Base-by-base conservation (phyloP, 2,888 invertebrate species). In the Lysandra bellargus region DNA sequence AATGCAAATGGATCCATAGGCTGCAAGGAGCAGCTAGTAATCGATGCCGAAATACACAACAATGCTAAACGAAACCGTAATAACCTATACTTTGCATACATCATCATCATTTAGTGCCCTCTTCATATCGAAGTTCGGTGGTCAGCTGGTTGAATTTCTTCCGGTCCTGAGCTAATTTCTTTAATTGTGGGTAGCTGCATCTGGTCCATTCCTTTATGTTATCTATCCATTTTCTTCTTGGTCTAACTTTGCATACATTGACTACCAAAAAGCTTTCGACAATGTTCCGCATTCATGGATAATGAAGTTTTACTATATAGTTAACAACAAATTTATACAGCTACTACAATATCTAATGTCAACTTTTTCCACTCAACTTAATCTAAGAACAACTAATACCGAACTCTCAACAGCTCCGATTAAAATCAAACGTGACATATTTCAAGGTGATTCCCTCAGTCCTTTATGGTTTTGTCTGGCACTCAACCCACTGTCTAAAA, bases 1-100 rank as follows among this genome's bases (percentile, higher is more conserved):
- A 80, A 6, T 60, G 57, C 57, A 17, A 60, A 69, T 7, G 33
- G 23, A 80, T 81, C 57, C 14, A 80, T 75, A 75, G 82, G 81
- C 4, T 82, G 82, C 53, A 82, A 80, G 40, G 80, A 81, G 78
- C 81, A 80, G 64, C 23, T 81, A 53, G 57, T 81, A n/a, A 80
- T 80, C 49, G 79, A 81, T 69, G 73, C 80, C 23, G 79, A 73
- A 4, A 78, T 81, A 57, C 78, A 72, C 23, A 80, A 78, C 44
- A 78, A 81, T 40, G 80, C 60, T 5, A 76, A 44, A n/a, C 78
- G 69, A 77, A 69, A 44, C 23, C 80, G 78, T 53, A 73, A 77
- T 4, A 76, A 81, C 72, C 44, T 81, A 44, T 77, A 78, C 75
- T 79, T 37, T 7, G 79, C 78, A 78, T 80, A 81, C 49, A 23